Conservation (phyloP, 2,113 vertebrate genomes). For the Phylloscopus trochilus region DNA sequence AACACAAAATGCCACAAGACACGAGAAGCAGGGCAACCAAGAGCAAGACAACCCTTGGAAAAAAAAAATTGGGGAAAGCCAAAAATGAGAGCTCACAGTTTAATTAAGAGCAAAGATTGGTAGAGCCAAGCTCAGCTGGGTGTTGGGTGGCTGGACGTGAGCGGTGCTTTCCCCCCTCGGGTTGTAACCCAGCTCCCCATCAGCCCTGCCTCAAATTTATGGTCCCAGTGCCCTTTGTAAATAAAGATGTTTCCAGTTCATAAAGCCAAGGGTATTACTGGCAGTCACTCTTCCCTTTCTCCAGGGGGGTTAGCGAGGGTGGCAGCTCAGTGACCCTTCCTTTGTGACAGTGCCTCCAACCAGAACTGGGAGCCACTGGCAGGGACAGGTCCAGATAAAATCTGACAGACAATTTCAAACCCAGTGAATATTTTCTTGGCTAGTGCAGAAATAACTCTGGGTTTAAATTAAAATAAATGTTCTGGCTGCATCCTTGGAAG, state of each 20-base stretch:
- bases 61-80: not conserved
- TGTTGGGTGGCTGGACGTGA: not conserved
- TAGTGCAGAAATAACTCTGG: not conserved
- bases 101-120: not conserved
- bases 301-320: not conserved
- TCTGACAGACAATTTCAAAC: not conserved
- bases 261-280: not conserved
- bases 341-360: not conserved
- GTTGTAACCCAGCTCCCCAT: not conserved
- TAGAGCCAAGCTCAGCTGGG: not conserved
- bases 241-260: conserved; percentile 51
- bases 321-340: not conserved
- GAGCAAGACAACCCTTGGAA: not conserved
- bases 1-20: not conserved
- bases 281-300: not conserved
- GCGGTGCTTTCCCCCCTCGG: not conserved
- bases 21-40: not conserved
- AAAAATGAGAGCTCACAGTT: not conserved
- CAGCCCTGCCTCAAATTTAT: conserved; percentile 14
- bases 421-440: not conserved
- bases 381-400: not conserved
- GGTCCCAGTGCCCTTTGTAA: not conserved
- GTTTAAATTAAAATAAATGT: not conserved
- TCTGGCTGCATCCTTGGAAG: not conserved
- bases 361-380: rapidly evolving